A percentile compares a stretch with the other conserved stretches of the same genome.
Conservation (phyloP, 2,797 vertebrate species). For the Liasis olivaceus region DNA sequence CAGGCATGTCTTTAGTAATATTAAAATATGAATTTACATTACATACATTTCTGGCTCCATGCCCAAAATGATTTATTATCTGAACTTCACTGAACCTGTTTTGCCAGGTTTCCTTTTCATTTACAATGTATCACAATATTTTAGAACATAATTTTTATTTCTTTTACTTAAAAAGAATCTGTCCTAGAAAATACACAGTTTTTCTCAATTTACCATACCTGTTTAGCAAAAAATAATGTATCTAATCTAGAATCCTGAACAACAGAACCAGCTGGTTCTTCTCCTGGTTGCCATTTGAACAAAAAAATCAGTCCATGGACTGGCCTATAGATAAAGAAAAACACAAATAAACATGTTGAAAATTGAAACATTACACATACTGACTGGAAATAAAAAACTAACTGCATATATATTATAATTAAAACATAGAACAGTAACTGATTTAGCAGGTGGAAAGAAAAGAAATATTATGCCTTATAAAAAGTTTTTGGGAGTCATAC, state of each 20-base stretch:
- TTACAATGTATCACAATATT: not conserved
- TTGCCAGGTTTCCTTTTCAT: not conserved
- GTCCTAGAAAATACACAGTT: not conserved
- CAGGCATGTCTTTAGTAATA: not conserved
- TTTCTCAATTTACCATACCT: constrained; percentile 75
- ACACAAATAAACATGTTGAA: not conserved
- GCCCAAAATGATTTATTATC: not conserved
- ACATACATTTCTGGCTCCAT: not conserved
- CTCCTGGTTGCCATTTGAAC: constrained; percentile 99
- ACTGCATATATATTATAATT: not conserved
- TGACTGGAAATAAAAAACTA: not conserved
- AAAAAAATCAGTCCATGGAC: constrained; percentile 98
- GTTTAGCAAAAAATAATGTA: constrained; percentile 98
- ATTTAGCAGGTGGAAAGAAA: not conserved
- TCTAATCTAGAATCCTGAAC: constrained; percentile 97
- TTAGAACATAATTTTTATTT: not conserved
- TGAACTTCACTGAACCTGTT: not conserved
- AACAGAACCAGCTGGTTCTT: constrained; percentile 95
- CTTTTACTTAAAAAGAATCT: not conserved
- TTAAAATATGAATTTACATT: not conserved
- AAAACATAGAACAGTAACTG: not conserved
- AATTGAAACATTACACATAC: not conserved
- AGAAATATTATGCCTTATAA: not conserved
- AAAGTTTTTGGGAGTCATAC: not conserved
- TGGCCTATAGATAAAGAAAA: constrained; percentile 78